Conservation (phyloP, 2,113 vertebrate genomes). For the Ophthalmolycus amberensis region DNA sequence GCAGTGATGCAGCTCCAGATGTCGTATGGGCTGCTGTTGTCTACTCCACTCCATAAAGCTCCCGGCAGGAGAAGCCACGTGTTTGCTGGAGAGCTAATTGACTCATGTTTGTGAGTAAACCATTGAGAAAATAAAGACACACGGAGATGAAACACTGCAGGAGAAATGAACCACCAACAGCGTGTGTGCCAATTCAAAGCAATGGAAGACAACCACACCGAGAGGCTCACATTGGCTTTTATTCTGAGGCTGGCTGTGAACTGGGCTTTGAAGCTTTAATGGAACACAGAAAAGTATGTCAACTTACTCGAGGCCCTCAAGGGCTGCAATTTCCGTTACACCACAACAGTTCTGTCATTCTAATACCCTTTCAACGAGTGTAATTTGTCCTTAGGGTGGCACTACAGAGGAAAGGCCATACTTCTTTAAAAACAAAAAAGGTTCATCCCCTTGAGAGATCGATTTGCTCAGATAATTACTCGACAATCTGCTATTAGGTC, state of each 20-base stretch:
- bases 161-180: not conserved
- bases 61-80: not conserved
- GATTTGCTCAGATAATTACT: not conserved
- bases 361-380: not conserved
- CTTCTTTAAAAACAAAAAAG: not conserved
- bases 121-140: not conserved
- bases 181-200: not conserved
- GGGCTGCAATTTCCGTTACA: not conserved
- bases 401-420: not conserved
- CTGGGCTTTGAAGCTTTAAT: not conserved
- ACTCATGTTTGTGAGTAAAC: constrained; percentile 1
- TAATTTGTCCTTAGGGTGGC: not conserved
- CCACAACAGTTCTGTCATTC: not conserved
- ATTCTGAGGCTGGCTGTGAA: not conserved
- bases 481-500: not conserved
- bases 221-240: not conserved
- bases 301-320: not conserved
- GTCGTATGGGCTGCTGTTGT: not conserved
- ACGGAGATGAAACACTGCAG: not conserved
- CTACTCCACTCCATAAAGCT: not conserved
- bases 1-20: not conserved
- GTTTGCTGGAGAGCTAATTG: constrained; percentile 19
- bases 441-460: not conserved
- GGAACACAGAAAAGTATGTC: not conserved
- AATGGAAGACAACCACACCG: not conserved